Percentiles rank a stretch among this genome's conserved stretches.
phyloP scores from a whole-genome alignment of 2,113 vertebrate genomes.

The Microcebus griseorufus region DNA sequence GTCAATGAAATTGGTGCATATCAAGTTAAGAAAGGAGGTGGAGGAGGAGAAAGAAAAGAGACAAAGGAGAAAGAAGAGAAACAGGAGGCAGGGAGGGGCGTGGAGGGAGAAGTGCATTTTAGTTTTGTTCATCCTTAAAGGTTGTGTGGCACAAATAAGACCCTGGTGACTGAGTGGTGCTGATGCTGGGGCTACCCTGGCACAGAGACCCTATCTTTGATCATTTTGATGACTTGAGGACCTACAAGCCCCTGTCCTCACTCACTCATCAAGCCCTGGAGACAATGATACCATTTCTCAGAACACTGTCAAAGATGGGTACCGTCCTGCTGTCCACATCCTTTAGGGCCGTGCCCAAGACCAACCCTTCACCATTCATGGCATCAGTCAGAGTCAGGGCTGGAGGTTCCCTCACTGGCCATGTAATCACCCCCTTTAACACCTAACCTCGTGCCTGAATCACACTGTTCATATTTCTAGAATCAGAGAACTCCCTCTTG shows the following conservation, averaged over 20 bases:
- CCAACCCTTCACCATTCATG: neutral
- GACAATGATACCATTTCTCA: conserved; percentile 68
- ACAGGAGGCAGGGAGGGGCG: neutral
- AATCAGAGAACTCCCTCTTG: neutral
- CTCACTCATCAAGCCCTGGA: conserved; percentile 70
- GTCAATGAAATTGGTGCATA: neutral
- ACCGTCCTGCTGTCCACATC: neutral
- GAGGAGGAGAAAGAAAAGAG: neutral
- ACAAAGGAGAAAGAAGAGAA: neutral
- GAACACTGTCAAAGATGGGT: conserved; percentile 35
- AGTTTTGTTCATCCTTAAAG: neutral
- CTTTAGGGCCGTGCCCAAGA: neutral
- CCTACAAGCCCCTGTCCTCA: neutral
- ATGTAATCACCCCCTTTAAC: neutral
- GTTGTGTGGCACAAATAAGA: neutral
- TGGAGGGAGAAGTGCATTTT: neutral
- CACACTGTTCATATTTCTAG: neutral
- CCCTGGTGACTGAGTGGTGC: rapidly evolving
- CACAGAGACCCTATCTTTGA: neutral
- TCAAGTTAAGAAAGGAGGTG: neutral
- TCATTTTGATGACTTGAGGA: neutral
- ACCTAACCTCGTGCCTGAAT: neutral
- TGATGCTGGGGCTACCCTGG: neutral
- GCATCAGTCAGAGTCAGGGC: neutral
- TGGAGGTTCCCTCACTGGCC: neutral